These are phyloP conservation scores for Troides aeacus DNA, from an alignment of 2,888 invertebrate species.

Conservation along the genomic window DNA sequence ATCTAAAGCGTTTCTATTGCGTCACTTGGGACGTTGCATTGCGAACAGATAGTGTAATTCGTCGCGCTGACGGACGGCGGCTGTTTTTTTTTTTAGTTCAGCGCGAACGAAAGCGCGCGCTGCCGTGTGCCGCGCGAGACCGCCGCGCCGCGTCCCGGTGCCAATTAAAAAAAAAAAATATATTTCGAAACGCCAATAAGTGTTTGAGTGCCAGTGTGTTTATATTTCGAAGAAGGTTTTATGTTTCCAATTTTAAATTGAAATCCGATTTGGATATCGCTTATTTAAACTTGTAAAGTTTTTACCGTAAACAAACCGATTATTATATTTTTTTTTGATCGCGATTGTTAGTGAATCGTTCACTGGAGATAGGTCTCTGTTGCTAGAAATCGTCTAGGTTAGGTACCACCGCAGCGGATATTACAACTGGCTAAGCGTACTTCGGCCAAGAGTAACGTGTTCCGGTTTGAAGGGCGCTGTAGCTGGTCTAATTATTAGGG, in stretches of 20 bases:
- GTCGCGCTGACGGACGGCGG: constrained; percentile 53
- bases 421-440: no score
- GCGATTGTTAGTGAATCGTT: no score
- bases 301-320: no score
- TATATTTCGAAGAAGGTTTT: constrained; percentile 37
- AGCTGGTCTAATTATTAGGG: no score
- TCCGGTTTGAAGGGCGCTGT: no score
- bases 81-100: constrained; percentile 59
- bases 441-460: no score
- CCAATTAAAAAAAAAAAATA: constrained; percentile 49
- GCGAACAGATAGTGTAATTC: constrained; percentile 46
- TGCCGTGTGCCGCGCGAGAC: constrained; percentile 58
- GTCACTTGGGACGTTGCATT: constrained; percentile 37
- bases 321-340: no score
- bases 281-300: no score
- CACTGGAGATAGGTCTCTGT: no score
- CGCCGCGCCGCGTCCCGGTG: constrained; percentile 36
- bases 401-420: no score
- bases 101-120: constrained; percentile 61
- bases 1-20: constrained; percentile 27
- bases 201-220: constrained; percentile 55
- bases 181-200: constrained; percentile 49
- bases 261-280: no score
- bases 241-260: neutral
- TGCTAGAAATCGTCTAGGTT: no score